Evolutionary conservation across 1,140 invertebrate genomes (phyloP).

Genomic region (Bombus affinis): DNA sequence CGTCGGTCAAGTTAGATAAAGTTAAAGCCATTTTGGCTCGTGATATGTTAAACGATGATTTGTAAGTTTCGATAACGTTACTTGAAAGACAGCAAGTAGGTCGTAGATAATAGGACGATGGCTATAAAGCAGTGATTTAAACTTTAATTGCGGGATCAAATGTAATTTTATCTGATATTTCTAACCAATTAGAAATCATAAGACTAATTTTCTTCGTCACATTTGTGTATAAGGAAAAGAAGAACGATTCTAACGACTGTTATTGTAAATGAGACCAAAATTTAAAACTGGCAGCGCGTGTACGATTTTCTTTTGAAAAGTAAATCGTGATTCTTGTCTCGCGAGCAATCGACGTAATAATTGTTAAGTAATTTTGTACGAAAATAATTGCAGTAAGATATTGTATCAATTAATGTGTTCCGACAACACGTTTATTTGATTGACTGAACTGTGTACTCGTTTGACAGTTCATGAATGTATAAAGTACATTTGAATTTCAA

Average conservation of each 20-base stretch:
- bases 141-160: not conserved
- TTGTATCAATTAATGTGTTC: slow-evolving; percentile 56
- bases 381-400: slow-evolving; percentile 7
- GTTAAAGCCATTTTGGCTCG: not conserved
- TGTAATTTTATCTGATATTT: not conserved
- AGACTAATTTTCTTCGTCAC: not conserved
- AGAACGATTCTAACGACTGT: not conserved
- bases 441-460: not conserved
- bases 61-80: not conserved
- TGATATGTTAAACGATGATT: not conserved
- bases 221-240: not conserved
- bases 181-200: not conserved
- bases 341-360: not conserved
- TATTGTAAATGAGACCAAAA: slow-evolving; percentile 22
- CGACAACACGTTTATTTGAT: not conserved
- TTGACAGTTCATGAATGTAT: not conserved
- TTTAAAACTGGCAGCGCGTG: slow-evolving; percentile 26
- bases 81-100: not conserved
- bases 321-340: not conserved
- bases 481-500: not conserved
- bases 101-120: not conserved
- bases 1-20: not conserved
- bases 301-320: not conserved
- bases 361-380: slow-evolving; percentile 40
- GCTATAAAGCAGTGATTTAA: too few relatives aligned